Conservation (phyloP, 2,113 vertebrate genomes). For the Acrocephalus arundinaceus region DNA sequence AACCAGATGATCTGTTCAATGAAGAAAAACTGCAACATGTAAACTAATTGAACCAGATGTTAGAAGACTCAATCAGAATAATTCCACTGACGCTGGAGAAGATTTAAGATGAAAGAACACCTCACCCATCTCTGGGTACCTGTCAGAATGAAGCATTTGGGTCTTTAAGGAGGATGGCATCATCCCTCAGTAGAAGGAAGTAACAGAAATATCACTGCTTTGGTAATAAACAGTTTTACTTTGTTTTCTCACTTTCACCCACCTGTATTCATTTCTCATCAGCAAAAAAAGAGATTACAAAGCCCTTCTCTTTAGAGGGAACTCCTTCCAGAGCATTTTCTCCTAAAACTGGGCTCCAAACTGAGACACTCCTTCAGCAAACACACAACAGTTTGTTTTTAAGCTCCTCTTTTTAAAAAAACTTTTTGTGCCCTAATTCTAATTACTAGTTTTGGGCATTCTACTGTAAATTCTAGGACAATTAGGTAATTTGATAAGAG, state of each 20-base stretch:
- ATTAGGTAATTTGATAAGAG: neutral
- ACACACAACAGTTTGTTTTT: neutral
- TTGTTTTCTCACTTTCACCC: neutral
- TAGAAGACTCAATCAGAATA: neutral
- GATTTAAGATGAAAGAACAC: neutral
- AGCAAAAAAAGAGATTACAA: neutral
- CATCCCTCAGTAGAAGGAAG: neutral
- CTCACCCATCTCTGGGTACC: neutral
- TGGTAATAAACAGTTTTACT: neutral
- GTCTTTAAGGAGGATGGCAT: neutral
- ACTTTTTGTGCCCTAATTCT: neutral
- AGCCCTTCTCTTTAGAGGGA: neutral
- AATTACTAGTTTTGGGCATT: neutral
- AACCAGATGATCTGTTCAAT: neutral
- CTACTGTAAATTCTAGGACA: neutral
- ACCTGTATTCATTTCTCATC: neutral
- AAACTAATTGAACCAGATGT: neutral
- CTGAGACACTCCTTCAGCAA: neutral
- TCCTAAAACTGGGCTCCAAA: neutral
- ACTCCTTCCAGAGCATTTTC: neutral
- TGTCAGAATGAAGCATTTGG: fast-evolving
- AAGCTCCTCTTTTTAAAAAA: neutral
- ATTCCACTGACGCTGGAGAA: neutral
- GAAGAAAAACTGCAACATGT: neutral
- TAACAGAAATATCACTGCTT: neutral